Percentiles rank a stretch among this genome's conserved stretches.
These are phyloP conservation scores for Anthopleura sola DNA, from an alignment of 64 coral and sea anemone genomes.

Conservation along the genomic window DNA sequence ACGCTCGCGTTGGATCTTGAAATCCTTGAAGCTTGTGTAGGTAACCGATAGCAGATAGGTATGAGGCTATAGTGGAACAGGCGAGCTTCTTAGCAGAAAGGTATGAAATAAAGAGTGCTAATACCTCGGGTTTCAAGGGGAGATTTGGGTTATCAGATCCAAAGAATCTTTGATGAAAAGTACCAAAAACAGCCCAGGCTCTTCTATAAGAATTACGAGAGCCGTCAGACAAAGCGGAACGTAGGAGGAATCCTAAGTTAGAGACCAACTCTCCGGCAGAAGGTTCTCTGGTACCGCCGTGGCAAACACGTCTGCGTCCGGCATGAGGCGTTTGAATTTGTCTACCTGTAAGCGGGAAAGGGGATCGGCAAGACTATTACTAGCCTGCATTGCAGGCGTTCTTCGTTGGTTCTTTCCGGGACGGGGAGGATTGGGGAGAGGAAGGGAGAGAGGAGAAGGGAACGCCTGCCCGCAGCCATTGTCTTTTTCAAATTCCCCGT, in stretches of 20 bases:
- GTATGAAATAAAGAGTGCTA: conserved; percentile 21
- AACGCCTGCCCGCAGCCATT: too few relatives aligned
- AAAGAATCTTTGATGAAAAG: not conserved
- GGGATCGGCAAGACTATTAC: not conserved
- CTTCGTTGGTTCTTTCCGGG: too few relatives aligned
- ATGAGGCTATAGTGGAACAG: too few relatives aligned
- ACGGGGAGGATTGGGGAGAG: too few relatives aligned
- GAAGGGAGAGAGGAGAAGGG: too few relatives aligned
- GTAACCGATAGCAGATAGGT: too few relatives aligned
- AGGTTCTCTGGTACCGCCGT: conserved; percentile 16
- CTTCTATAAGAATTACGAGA: not conserved
- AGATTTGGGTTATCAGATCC: not conserved
- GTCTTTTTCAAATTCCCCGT: too few relatives aligned
- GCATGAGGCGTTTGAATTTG: not conserved
- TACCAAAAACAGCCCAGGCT: not conserved
- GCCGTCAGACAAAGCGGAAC: not conserved
- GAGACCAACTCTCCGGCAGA: conserved; percentile 18
- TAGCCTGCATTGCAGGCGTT: too few relatives aligned
- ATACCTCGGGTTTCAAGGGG: not conserved
- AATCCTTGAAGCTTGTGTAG: too few relatives aligned
- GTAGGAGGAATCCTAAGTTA: not conserved
- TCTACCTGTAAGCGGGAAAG: conserved; percentile 27
- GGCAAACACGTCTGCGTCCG: not conserved
- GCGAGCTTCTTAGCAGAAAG: not conserved
- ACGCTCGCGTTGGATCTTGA: conserved; percentile 21